These are phyloP conservation scores for Mystacornis crossleyi DNA, from an alignment of 2,113 vertebrate genomes.

Conservation along the genomic window DNA sequence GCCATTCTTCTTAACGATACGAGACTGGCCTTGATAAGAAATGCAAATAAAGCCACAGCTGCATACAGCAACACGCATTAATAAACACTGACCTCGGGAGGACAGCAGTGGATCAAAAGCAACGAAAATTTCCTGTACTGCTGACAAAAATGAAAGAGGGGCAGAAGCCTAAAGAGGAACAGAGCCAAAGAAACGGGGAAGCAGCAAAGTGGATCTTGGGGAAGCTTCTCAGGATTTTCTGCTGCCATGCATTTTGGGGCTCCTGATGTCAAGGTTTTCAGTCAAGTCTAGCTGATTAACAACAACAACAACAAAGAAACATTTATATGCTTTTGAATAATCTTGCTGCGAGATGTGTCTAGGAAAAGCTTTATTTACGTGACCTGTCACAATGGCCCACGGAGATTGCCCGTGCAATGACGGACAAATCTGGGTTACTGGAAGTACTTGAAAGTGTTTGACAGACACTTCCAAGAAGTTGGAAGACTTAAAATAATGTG, in stretches of 20 bases:
- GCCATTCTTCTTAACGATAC: background rate
- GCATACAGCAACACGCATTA: background rate
- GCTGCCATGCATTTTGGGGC: background rate
- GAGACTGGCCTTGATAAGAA: background rate
- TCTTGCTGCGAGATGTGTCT: background rate
- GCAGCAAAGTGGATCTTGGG: background rate
- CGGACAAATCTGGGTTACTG: background rate
- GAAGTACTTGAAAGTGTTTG: background rate
- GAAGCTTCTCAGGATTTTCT: background rate
- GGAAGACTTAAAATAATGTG: background rate
- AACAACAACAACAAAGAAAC: background rate
- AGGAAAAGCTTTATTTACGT: background rate
- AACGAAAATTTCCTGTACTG: background rate
- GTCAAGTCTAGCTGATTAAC: background rate
- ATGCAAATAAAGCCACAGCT: background rate
- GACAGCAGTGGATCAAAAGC: background rate
- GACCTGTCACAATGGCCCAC: background rate
- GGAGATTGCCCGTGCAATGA: background rate
- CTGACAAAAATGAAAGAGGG: background rate
- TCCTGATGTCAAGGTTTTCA: background rate
- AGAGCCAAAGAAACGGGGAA: background rate
- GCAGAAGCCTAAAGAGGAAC: background rate
- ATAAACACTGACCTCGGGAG: background rate
- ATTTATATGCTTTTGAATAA: background rate
- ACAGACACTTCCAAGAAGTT: constrained; percentile 3